Conservation (phyloP, 2,888 invertebrate species). For the Brenthis daphne region DNA sequence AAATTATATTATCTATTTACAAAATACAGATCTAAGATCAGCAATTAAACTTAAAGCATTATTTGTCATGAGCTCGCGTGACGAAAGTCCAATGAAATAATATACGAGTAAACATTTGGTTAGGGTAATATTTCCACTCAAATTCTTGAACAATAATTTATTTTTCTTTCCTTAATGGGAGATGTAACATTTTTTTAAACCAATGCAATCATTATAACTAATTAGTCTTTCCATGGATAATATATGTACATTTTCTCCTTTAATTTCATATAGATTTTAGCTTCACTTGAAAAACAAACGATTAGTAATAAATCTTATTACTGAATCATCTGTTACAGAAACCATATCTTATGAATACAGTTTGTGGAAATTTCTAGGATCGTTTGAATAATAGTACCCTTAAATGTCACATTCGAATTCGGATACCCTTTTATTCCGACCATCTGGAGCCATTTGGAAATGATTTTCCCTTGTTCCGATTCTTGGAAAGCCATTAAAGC, state of each 20-base stretch:
- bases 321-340: not conserved
- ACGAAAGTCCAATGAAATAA: conserved; percentile 17
- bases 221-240: no score
- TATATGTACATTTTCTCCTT: no score
- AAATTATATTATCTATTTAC: conserved; percentile 67
- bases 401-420: conserved; percentile 85
- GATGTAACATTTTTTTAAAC: no score
- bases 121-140: no score
- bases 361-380: conserved; percentile 5
- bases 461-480: conserved; percentile 69
- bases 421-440: conserved; percentile 81
- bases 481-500: conserved; percentile 76
- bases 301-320: not conserved
- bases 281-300: not conserved
- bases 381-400: not conserved
- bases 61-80: conserved; percentile 45
- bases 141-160: no score
- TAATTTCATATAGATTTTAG: not conserved
- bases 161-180: no score
- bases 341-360: not conserved
- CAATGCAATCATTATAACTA: no score
- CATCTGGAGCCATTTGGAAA: conserved; percentile 73
- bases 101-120: no score
- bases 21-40: conserved; percentile 53
- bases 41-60: conserved; percentile 55